Evolutionary conservation across 2,888 invertebrate genomes (phyloP).

Genomic region (Diloba caeruleocephala): DNA sequence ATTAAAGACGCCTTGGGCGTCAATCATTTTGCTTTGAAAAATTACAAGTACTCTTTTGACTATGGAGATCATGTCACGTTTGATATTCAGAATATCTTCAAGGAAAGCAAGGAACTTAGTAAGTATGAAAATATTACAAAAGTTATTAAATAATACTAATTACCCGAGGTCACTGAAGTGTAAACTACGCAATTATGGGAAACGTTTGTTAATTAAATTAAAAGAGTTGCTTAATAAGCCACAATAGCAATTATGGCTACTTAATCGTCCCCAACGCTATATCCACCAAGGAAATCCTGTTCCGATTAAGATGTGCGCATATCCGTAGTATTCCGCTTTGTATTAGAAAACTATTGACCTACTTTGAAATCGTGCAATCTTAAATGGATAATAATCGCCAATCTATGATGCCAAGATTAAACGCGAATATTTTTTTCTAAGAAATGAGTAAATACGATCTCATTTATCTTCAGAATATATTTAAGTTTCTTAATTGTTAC

Average conservation of each 20-base stretch:
- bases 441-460: too few species aligned
- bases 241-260: constrained; percentile 21
- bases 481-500: constrained; percentile 44
- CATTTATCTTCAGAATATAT: too few species aligned
- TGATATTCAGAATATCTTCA: constrained; percentile 80
- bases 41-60: constrained; percentile 79
- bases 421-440: background rate
- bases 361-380: constrained; percentile 3
- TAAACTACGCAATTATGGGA: constrained; percentile 6
- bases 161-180: too few species aligned
- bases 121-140: constrained; percentile 57
- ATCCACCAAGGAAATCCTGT: constrained; percentile 38
- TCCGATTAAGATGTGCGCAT: constrained; percentile 28
- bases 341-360: constrained; percentile 24
- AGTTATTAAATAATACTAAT: too few species aligned
- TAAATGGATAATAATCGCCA: constrained; percentile 4
- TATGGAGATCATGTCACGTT: constrained; percentile 80
- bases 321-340: constrained; percentile 14
- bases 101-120: constrained; percentile 82
- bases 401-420: constrained; percentile 17
- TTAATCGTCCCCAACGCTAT: constrained; percentile 24
- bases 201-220: constrained; percentile 7
- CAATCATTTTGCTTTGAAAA: constrained; percentile 74
- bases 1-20: constrained; percentile 71
- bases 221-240: constrained; percentile 16